phyloP scores from a whole-genome alignment of 2,888 invertebrate species.

The Acholoe squamosa region DNA sequence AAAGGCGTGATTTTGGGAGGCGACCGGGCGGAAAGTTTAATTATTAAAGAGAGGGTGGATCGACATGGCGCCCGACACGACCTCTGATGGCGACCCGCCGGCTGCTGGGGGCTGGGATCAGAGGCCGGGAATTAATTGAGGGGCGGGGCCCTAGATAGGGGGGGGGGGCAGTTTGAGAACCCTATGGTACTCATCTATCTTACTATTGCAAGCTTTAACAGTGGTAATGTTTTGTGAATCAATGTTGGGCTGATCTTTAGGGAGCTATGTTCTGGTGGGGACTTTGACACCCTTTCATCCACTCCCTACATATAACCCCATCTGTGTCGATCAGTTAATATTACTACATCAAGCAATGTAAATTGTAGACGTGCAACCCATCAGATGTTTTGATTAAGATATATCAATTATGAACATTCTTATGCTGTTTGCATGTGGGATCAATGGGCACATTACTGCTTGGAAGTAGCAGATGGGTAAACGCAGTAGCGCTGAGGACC shows the following conservation, averaged over 20 bases:
- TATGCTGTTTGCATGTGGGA: too few species aligned
- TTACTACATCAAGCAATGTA: too few species aligned
- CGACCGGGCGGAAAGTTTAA: conserved; percentile 63
- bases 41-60: conserved; percentile 50
- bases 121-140: conserved; percentile 11
- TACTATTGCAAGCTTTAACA: background rate
- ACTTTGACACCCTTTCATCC: too few species aligned
- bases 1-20: conserved; percentile 47
- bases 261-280: too few species aligned
- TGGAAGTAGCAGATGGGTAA: too few species aligned
- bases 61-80: conserved; percentile 19
- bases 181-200: background rate
- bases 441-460: too few species aligned
- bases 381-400: too few species aligned
- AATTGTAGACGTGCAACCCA: too few species aligned
- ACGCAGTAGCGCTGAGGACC: too few species aligned
- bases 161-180: conserved; percentile 2
- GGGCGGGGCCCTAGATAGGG: background rate
- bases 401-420: too few species aligned
- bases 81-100: conserved; percentile 11
- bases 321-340: too few species aligned
- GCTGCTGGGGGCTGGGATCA: conserved; percentile 25
- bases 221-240: background rate
- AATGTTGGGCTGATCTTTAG: background rate
- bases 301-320: too few species aligned